Evolutionary conservation across 1,140 invertebrate species (phyloP), one percentile per base, ranked within the genome.

Genomic region (Dendrolimus punctatus): DNA sequence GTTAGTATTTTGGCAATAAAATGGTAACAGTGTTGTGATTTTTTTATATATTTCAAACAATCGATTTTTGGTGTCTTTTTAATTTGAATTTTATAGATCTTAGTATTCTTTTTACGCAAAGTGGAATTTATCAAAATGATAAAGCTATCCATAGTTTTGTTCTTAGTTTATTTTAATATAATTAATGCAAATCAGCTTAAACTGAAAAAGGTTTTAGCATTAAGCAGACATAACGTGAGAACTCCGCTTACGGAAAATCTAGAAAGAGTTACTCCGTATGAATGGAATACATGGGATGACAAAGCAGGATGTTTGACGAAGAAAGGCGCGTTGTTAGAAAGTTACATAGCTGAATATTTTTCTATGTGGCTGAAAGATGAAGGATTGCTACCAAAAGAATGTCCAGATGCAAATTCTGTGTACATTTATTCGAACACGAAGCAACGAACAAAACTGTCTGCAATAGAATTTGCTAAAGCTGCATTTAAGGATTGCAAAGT

Each of bases 221-320:
- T 85, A 49, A 75, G 78, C 40, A 64, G 81, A 36, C 81, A 85
- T 67, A 82, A 83, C 56, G 59, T 85, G 10, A 62, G 81, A n/a
- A 66, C 75, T 5, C 80, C 80, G 40, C 65, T 83, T 39, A 62
- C 62, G 5, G 40, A 2, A 3, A 49, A 45, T 4, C 40, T 57
- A 5, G 50, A 53, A 40, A 37, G 8, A 6, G 52, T 46, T 6
- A 10, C 56, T 5, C 37, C 45, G 1, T 49, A 57, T 39, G 10
- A 9, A 41, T 57, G 56, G 56, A 46, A 50, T 6, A 53, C 44
- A 45, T 57, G 51, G 41, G 51, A 57, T 6, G 40, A n/a, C 2
- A 10, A 8, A 4, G 46, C 46, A 5, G 46, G 40, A 5, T 4
- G 23, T 38, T 53, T 57, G 23, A 57, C 56, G 0, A 5, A n/a